phyloP scores from a whole-genome alignment of 2,797 vertebrate genomes.

The Pelobates cultripes region DNA sequence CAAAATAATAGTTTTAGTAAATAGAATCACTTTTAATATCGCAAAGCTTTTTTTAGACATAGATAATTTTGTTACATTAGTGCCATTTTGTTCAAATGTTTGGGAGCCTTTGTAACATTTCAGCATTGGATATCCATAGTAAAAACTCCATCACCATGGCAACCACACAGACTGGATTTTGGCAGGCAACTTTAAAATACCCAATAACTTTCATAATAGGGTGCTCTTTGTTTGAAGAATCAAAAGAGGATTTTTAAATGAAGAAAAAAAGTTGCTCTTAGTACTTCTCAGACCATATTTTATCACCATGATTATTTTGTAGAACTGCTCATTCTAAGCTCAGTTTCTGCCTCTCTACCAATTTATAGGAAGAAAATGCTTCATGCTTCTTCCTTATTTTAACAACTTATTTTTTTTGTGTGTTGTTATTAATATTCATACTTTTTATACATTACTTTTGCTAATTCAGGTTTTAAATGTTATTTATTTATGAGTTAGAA shows the following conservation, averaged over 20 bases:
- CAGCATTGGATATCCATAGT: slow-evolving; percentile 10
- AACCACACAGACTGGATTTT: slow-evolving; percentile 11
- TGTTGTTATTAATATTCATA: no score
- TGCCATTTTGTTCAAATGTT: not conserved
- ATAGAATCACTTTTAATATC: no score
- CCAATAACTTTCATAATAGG: slow-evolving; percentile 23
- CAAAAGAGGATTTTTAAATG: slow-evolving; percentile 1
- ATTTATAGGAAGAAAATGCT: not conserved
- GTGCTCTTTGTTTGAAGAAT: slow-evolving; percentile 19
- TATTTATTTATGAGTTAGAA: not conserved
- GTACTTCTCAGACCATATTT: slow-evolving; percentile 1
- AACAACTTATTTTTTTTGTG: no score
- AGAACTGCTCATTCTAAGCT: not conserved
- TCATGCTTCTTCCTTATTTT: not conserved
- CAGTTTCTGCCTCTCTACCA: not conserved
- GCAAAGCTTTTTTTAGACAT: no score
- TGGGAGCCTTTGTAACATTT: not conserved
- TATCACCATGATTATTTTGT: not conserved
- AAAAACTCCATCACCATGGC: slow-evolving; percentile 22
- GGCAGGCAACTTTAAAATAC: slow-evolving; percentile 15
- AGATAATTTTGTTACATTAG: no score
- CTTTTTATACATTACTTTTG: not conserved
- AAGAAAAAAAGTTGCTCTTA: not conserved
- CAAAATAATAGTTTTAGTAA: no score
- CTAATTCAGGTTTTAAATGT: no score